These are phyloP conservation scores for Tylochromis polylepis DNA, from an alignment of 2,113 vertebrate species.

Conservation along the genomic window DNA sequence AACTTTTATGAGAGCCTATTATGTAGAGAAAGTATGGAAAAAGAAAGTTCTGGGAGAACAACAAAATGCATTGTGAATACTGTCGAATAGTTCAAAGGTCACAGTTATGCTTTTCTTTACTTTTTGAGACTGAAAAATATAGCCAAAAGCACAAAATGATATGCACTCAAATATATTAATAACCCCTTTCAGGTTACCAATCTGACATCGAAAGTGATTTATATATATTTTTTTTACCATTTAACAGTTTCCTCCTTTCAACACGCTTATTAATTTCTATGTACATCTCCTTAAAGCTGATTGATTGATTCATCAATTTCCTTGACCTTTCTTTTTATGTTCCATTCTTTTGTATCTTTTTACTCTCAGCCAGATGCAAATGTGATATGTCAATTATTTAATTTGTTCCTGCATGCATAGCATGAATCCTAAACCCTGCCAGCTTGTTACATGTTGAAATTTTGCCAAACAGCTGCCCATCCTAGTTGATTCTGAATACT, in stretches of 20 bases:
- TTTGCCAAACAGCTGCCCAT: slow-evolving; percentile 48
- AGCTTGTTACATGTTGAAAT: slow-evolving; percentile 41
- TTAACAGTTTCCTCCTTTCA: not conserved
- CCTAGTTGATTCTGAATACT: slow-evolving; percentile 24
- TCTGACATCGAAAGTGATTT: not conserved
- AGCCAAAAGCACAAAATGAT: not conserved
- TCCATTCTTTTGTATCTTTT: not conserved
- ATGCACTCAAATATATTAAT: not conserved
- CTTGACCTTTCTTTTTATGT: not conserved
- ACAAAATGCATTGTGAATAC: not conserved
- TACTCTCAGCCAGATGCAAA: not conserved
- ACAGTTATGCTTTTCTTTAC: not conserved
- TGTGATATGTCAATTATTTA: not conserved
- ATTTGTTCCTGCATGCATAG: not conserved
- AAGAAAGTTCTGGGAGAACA: not conserved
- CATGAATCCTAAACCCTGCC: not conserved
- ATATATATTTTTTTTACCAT: not conserved
- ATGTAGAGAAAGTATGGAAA: slow-evolving; percentile 14
- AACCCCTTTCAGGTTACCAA: not conserved
- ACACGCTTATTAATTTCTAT: not conserved
- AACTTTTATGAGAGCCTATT: slow-evolving; percentile 45
- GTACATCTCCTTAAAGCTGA: not conserved
- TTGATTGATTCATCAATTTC: not conserved
- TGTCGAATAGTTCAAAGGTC: not conserved
- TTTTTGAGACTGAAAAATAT: not conserved